Evolutionary conservation across 2,797 vertebrate species (phyloP).

Genomic region (Morus bassanus): DNA sequence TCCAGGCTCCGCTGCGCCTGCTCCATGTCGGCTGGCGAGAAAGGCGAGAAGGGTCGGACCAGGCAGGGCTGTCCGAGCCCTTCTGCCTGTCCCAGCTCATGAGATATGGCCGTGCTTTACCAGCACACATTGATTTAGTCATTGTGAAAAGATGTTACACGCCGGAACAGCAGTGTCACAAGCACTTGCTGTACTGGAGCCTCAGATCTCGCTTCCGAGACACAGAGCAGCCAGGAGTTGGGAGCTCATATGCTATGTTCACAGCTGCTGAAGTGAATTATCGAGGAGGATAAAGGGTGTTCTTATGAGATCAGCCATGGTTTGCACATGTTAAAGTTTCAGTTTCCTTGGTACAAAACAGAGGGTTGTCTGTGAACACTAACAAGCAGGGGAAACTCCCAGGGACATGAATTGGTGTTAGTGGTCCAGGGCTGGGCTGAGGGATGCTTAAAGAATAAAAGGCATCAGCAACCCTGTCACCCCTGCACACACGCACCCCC

Average conservation of each 20-base stretch:
- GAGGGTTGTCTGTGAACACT: not conserved
- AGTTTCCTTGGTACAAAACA: not conserved
- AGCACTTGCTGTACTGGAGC: not conserved
- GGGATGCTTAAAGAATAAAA: not conserved
- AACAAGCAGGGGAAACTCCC: not conserved
- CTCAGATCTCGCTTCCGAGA: not conserved
- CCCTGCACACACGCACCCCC: not conserved
- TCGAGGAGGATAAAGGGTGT: not conserved
- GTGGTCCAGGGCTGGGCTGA: not conserved
- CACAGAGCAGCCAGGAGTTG: not conserved
- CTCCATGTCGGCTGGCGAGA: conserved; percentile 78
- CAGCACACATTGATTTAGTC: not conserved
- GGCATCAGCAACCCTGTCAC: not conserved
- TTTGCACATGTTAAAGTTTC: not conserved
- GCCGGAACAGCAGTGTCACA: not conserved
- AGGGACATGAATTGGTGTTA: not conserved
- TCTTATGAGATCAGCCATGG: not conserved
- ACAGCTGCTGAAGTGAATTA: not conserved
- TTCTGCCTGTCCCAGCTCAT: not conserved
- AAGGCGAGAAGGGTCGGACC: not conserved
- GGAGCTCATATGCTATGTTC: not conserved
- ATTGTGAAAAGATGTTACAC: not conserved
- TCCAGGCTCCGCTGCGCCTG: conserved; percentile 76
- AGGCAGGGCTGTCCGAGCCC: not conserved
- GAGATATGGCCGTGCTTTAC: rapidly evolving